Percentiles rank a stretch among this genome's conserved stretches.
Conservation (phyloP, 2,888 invertebrate genomes). For the Drosophila cracens region DNA sequence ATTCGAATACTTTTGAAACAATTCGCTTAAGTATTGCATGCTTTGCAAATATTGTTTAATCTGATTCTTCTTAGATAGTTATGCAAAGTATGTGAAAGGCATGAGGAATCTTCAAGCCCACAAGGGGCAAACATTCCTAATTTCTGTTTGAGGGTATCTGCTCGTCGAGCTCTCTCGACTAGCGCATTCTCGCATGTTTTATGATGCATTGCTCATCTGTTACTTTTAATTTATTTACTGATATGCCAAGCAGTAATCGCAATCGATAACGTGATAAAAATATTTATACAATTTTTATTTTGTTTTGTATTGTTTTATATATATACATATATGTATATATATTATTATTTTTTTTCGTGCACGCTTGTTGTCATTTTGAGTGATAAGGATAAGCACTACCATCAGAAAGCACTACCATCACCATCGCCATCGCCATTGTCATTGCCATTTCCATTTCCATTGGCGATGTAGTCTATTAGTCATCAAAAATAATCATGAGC, state of each 20-base stretch:
- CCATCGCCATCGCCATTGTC: neutral
- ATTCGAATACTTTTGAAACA: neutral
- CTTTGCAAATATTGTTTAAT: neutral
- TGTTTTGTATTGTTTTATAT: conserved; percentile 25
- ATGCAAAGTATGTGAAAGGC: neutral
- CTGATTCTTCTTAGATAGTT: neutral
- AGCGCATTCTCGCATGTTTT: conserved; percentile 6
- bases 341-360: conserved; percentile 1
- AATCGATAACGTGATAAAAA: conserved; percentile 78
- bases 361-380: conserved; percentile 5
- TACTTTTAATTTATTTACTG: conserved; percentile 73
- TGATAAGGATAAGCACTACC: conserved; percentile 51
- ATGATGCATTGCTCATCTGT: conserved; percentile 51
- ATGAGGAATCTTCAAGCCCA: neutral
- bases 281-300: conserved; percentile 57
- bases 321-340: too few species aligned
- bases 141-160: neutral
- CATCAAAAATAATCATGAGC: conserved; percentile 58
- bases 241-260: conserved; percentile 67
- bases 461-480: conserved; percentile 52
- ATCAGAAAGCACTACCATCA: conserved; percentile 29
- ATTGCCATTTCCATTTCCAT: conserved; percentile 41
- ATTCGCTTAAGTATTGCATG: neutral
- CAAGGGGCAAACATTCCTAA: too few species aligned
- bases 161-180: neutral